Evolutionary conservation across 2,113 vertebrate species (phyloP).

Genomic region (Otis tarda): DNA sequence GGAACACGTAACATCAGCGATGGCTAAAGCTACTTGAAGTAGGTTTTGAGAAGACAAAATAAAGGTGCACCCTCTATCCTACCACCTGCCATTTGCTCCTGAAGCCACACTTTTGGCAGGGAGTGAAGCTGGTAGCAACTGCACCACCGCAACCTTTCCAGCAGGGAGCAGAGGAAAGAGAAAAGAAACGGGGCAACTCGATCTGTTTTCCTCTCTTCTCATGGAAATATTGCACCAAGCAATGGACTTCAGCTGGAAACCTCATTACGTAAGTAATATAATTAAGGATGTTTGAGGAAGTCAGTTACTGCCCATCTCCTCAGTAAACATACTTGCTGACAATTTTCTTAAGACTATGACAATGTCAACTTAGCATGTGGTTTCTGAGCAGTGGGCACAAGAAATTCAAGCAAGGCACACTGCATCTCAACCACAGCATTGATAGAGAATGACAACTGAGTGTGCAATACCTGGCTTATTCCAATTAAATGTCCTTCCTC

Average conservation of each 20-base stretch:
- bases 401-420: not conserved
- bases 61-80: not conserved
- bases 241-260: not conserved
- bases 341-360: not conserved
- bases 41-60: not conserved
- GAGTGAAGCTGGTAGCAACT: not conserved
- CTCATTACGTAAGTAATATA: not conserved
- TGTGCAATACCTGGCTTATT: not conserved
- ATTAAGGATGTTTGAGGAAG: not conserved
- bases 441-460: not conserved
- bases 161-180: not conserved
- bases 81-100: not conserved
- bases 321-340: not conserved
- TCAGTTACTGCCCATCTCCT: not conserved
- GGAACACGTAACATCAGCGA: accelerated
- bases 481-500: not conserved
- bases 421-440: not conserved
- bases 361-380: not conserved
- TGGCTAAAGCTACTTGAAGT: not conserved
- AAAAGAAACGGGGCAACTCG: not conserved
- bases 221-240: not conserved
- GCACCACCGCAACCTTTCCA: not conserved
- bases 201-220: not conserved
- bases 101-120: not conserved
- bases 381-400: not conserved